Conservation (phyloP, 2,113 vertebrate species). For the Rhinolophus sinicus region DNA sequence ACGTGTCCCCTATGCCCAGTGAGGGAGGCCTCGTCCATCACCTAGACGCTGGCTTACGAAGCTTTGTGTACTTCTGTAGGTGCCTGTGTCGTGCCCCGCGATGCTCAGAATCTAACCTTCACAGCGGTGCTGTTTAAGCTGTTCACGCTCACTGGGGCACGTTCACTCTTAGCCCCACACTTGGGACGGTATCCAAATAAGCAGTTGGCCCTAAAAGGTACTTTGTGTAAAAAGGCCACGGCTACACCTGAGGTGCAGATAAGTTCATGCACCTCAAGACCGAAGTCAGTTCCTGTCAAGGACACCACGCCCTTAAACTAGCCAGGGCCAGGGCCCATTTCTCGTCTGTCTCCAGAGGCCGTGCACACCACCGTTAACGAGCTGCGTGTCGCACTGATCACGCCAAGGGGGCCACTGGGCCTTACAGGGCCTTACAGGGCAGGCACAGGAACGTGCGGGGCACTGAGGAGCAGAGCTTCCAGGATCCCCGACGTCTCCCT, state of each 20-base stretch:
- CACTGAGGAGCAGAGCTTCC: too few relatives aligned
- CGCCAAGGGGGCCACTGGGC: not conserved
- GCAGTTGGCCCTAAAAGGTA: too few relatives aligned
- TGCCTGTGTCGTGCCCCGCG: not conserved
- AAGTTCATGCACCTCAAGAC: too few relatives aligned
- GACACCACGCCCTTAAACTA: too few relatives aligned
- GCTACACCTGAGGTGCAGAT: not conserved
- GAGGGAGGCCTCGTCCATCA: too few relatives aligned
- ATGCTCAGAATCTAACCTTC: not conserved
- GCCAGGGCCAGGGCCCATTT: too few relatives aligned
- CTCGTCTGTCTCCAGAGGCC: too few relatives aligned
- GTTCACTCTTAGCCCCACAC: not conserved
- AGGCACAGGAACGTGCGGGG: accelerated
- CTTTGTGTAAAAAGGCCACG: accelerated
- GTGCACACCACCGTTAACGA: not conserved
- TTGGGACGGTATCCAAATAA: too few relatives aligned
- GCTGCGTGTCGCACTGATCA: too few relatives aligned
- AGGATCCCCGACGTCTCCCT: not conserved
- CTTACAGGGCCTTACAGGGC: accelerated
- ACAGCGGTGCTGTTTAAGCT: not conserved
- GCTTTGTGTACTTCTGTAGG: not conserved
- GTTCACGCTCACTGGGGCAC: not conserved
- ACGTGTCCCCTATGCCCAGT: not conserved
- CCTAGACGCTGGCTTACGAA: not conserved
- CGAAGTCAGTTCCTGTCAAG: not conserved